These are phyloP conservation scores for Hemibagrus wyckioides DNA, from an alignment of 2,113 vertebrate genomes.

Conservation along the genomic window DNA sequence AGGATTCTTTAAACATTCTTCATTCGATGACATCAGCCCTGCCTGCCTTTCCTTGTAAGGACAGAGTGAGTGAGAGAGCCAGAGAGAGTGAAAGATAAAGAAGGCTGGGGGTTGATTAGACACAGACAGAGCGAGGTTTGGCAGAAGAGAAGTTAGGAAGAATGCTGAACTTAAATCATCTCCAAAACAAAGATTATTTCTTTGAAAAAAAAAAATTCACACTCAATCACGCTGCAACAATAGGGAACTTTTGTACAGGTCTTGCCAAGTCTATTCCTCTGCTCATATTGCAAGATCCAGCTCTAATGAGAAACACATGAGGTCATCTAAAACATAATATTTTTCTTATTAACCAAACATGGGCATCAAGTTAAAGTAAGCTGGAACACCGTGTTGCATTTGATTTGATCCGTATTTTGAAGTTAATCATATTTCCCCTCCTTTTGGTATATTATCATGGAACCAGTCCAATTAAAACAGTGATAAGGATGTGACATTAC, in stretches of 20 bases:
- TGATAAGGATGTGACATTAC: constrained; percentile 38
- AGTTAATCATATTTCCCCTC: background rate
- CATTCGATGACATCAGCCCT: constrained; percentile 79
- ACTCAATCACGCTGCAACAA: constrained; percentile 6
- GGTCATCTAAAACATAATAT: constrained; percentile 28
- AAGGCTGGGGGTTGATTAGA: constrained; percentile 71
- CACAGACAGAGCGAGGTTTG: constrained; percentile 63
- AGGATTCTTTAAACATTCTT: constrained; percentile 77
- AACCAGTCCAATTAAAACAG: constrained; percentile 3
- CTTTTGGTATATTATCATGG: background rate
- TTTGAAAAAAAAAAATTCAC: constrained; percentile 38
- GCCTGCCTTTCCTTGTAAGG: constrained; percentile 82
- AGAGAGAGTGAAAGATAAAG: constrained; percentile 63
- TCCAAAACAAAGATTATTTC: background rate
- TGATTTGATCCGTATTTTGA: background rate
- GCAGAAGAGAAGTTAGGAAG: constrained; percentile 36
- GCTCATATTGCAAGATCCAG: constrained; percentile 30
- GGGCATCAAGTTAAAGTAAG: background rate
- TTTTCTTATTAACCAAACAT: constrained; percentile 21
- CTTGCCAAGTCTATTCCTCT: constrained; percentile 26
- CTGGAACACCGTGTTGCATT: background rate
- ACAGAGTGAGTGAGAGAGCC: constrained; percentile 69
- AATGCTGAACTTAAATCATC: constrained; percentile 35
- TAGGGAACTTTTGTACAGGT: constrained; percentile 1
- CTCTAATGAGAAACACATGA: constrained; percentile 41